A percentile compares a stretch with the other conserved stretches of the same genome.
phyloP scores from a whole-genome alignment of 30 jellyfish, hydroid and myxozoan genomes.

The Morbakka virulenta region DNA sequence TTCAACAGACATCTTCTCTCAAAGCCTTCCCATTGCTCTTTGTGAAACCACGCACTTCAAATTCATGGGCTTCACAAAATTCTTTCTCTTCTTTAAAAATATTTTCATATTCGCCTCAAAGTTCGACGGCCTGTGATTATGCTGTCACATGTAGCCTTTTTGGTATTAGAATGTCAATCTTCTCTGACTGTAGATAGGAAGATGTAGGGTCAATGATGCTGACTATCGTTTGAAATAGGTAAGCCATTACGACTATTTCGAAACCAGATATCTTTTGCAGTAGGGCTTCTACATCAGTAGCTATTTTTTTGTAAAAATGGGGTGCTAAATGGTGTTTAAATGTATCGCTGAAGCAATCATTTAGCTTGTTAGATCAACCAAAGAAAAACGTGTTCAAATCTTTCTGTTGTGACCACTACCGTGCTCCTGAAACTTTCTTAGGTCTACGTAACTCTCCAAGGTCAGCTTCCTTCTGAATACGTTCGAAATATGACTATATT shows the following conservation, averaged over 20 bases:
- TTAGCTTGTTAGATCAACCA: neutral
- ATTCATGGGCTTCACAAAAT: neutral
- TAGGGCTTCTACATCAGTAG: neutral
- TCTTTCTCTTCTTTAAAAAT: neutral
- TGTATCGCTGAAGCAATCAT: neutral
- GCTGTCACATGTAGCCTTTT: neutral
- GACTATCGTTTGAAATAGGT: neutral
- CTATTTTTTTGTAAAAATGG: neutral
- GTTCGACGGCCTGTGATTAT: neutral
- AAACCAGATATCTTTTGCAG: neutral
- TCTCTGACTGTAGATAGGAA: neutral
- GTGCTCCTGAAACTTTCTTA: neutral
- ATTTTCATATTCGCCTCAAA: neutral
- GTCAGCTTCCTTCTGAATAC: neutral
- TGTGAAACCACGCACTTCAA: neutral
- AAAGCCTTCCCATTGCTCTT: neutral
- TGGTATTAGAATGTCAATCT: neutral
- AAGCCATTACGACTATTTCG: neutral
- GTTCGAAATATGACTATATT: neutral
- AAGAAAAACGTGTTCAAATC: neutral
- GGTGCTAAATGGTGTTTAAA: neutral
- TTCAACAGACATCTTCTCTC: neutral
- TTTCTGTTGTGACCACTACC: neutral
- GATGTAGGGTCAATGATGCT: neutral
- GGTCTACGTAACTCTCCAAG: neutral